phyloP scores from a whole-genome alignment of 2,888 invertebrate genomes.

The Amphipoea oculea region DNA sequence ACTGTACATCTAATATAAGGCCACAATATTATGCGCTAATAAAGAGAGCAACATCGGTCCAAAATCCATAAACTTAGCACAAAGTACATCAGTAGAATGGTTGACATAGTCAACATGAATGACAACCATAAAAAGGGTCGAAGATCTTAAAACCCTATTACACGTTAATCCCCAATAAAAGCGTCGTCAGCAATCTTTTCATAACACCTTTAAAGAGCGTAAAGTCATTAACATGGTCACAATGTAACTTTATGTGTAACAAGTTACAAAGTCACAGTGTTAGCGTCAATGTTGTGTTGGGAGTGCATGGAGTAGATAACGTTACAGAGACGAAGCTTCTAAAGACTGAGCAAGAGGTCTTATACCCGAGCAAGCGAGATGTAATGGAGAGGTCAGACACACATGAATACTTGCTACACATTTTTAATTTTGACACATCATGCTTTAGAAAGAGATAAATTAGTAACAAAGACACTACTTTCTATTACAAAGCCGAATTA shows the following conservation, averaged over 20 bases:
- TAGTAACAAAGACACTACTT: no score
- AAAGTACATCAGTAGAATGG: background rate
- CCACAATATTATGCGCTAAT: background rate
- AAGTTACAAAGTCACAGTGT: slow-evolving; percentile 54
- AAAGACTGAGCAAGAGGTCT: background rate
- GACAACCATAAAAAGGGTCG: slow-evolving; percentile 25
- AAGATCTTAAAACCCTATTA: slow-evolving; percentile 45
- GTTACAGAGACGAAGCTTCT: background rate
- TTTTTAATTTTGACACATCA: background rate
- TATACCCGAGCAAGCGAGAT: background rate
- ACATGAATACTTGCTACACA: no score
- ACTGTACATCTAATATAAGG: background rate
- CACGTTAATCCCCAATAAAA: slow-evolving; percentile 61
- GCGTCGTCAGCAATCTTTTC: slow-evolving; percentile 59
- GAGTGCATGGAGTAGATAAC: slow-evolving; percentile 21
- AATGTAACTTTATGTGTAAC: slow-evolving; percentile 53
- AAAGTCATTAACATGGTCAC: slow-evolving; percentile 64
- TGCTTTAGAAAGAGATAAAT: background rate
- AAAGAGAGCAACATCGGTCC: background rate
- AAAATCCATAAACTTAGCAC: background rate
- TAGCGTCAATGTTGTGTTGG: slow-evolving; percentile 40
- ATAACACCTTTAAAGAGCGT: slow-evolving; percentile 61
- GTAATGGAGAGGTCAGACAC: background rate
- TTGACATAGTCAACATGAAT: slow-evolving; percentile 14
- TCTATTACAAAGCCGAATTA: no score